Percentiles rank a stretch among this genome's conserved stretches.
Evolutionary conservation across 2,888 invertebrate genomes (phyloP).

Genomic region (Plebejus argus): DNA sequence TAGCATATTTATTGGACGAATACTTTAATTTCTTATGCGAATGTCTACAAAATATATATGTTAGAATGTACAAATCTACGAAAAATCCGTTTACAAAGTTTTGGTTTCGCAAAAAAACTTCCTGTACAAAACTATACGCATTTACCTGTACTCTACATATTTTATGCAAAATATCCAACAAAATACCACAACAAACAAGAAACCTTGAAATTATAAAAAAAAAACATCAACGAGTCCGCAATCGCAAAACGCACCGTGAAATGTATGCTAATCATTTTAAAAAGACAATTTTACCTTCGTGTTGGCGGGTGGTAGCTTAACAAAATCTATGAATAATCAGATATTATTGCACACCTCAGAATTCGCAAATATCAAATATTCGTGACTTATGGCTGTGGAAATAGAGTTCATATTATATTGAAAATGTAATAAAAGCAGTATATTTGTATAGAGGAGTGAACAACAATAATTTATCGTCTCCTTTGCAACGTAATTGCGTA

Average conservation of each 20-base stretch:
- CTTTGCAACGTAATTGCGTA: conserved; percentile 76
- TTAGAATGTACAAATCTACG: neutral
- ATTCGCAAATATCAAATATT: conserved; percentile 26
- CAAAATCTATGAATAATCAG: conserved; percentile 77
- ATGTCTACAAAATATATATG: too few relatives aligned
- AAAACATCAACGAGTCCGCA: conserved; percentile 28
- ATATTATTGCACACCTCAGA: conserved; percentile 42
- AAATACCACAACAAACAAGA: neutral
- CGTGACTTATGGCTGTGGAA: neutral
- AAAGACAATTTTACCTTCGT: conserved; percentile 59
- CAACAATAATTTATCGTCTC: conserved; percentile 71
- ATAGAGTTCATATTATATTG: conserved; percentile 49
- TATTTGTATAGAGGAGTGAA: conserved; percentile 62
- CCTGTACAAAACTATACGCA: neutral
- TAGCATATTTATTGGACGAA: too few relatives aligned
- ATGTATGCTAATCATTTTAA: conserved; percentile 43
- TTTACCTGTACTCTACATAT: conserved; percentile 2
- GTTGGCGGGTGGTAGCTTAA: conserved; percentile 74
- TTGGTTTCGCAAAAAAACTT: neutral
- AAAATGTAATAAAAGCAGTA: conserved; percentile 38
- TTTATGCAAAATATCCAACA: neutral
- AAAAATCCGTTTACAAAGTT: neutral
- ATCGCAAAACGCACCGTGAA: conserved; percentile 44
- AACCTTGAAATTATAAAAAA: neutral
- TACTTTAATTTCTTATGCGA: too few relatives aligned